Evolutionary conservation across 2,888 invertebrate species (phyloP), one percentile per base, ranked within the genome.

Genomic region (Cosmia pyralina): DNA sequence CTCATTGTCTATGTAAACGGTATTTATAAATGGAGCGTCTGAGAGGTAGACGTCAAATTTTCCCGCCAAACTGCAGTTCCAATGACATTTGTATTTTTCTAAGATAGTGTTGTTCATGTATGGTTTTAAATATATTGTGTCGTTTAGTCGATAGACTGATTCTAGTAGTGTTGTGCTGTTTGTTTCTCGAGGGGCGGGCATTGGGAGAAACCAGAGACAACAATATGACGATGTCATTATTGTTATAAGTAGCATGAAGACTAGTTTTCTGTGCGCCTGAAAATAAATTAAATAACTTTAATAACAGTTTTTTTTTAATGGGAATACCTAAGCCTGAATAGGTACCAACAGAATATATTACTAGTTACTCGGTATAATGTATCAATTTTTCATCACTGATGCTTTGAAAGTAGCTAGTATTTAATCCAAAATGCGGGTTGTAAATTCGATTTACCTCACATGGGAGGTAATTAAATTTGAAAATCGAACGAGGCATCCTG

Each of bases 201-300:
- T 90, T 0, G 94, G 94, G 0, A 98, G 93, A 85, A 98, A 97
- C 92, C 97, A 97, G 77, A 98, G 96, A 28, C 97, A 94, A n/a
- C 97, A 97, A 88, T 97, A 98, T 0, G 97, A 97, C 0, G 97
- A 88, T 0, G 97, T 97, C 96, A 98, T 98, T 0, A 96, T 81
- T 0, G 96, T 82, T 62, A 98, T 97, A 0, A 98, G 92, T 0
- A 95, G 84, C 91, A 98, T 96, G 88, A 98, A 98, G 68, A 98
- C 97, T 0, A 96, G 88, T 91, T 98, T 98, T 81, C 98, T 96
- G 86, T 96, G 96, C 8, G 93, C 91, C 95, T 96, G 93, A 46
- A 94, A 94, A 69, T 5, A 71, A 77, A 76, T 63, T 55, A 62
- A 64, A 22, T n/a, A 55, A 62, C 17, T 73, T 66, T 50, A 34